Conservation (phyloP, 2,113 vertebrate species). For the Nothocercus julius region DNA sequence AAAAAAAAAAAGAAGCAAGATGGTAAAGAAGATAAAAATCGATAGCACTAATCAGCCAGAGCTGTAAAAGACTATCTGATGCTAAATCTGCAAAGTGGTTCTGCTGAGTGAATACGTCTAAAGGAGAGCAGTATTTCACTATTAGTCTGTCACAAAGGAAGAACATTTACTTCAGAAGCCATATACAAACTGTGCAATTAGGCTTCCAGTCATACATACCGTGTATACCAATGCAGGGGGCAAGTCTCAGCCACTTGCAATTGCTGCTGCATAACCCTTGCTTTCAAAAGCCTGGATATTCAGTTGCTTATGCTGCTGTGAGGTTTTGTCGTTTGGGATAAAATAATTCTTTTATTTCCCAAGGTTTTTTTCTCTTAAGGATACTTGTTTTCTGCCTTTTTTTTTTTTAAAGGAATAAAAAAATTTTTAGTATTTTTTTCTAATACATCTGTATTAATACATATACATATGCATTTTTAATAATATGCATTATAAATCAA, state of each 20-base stretch:
- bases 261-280: neutral
- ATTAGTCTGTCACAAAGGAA: conserved; percentile 34
- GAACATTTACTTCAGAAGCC: conserved; percentile 15
- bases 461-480: neutral
- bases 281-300: neutral
- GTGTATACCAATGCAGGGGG: neutral
- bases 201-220: neutral
- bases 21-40: conserved; percentile 9
- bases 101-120: conserved; percentile 22
- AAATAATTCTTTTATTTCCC: neutral
- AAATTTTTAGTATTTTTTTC: neutral
- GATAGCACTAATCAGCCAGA: conserved; percentile 5
- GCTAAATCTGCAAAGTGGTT: conserved; percentile 26
- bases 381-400: neutral
- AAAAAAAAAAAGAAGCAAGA: neutral
- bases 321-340: neutral
- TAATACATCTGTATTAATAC: neutral
- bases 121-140: conserved; percentile 38
- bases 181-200: conserved; percentile 39
- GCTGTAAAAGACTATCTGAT: conserved; percentile 24
- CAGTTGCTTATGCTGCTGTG: neutral
- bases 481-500: neutral
- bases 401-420: neutral
- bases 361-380: neutral
- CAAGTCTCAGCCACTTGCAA: neutral